Percentiles rank a stretch among this genome's conserved stretches.
Conservation (phyloP, 2,888 invertebrate genomes). For the Cheilosia vernalis region DNA sequence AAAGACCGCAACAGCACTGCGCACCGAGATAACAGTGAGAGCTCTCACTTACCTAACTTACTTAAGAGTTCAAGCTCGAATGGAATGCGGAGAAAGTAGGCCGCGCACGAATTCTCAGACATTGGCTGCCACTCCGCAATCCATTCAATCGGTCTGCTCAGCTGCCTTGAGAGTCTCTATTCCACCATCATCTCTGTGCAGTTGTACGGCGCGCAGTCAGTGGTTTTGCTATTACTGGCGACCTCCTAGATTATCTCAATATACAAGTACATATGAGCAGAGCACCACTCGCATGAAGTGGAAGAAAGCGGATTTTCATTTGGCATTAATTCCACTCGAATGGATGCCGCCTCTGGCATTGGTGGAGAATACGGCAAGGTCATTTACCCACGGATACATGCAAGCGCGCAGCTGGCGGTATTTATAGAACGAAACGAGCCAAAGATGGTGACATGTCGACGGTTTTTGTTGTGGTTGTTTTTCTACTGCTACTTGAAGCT, state of each 20-base stretch:
- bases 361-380: slow-evolving; percentile 73
- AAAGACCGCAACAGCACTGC: slow-evolving; percentile 61
- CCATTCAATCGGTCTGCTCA: slow-evolving; percentile 75
- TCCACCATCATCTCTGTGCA: slow-evolving; percentile 18
- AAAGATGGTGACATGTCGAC: slow-evolving; percentile 58
- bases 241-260: slow-evolving; percentile 39
- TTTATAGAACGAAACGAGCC: slow-evolving; percentile 58
- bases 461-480: neutral
- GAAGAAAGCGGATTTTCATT: slow-evolving; percentile 74
- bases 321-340: slow-evolving; percentile 73
- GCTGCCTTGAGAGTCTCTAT: slow-evolving; percentile 52
- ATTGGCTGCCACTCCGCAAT: slow-evolving; percentile 76
- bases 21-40: slow-evolving; percentile 58
- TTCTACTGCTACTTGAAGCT: neutral
- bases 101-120: slow-evolving; percentile 81
- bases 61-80: slow-evolving; percentile 74
- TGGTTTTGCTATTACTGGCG: slow-evolving; percentile 1
- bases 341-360: slow-evolving; percentile 71
- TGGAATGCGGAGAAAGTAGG: slow-evolving; percentile 84
- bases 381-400: slow-evolving; percentile 74
- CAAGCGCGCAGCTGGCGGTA: slow-evolving; percentile 65
- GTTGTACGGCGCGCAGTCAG: neutral
- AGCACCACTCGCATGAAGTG: slow-evolving; percentile 11
- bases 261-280: neutral
- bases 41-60: slow-evolving; percentile 74